Percentiles rank a stretch among this genome's conserved stretches.
Conservation (phyloP, 1,140 invertebrate genomes). For the Polypedilum pembai region DNA sequence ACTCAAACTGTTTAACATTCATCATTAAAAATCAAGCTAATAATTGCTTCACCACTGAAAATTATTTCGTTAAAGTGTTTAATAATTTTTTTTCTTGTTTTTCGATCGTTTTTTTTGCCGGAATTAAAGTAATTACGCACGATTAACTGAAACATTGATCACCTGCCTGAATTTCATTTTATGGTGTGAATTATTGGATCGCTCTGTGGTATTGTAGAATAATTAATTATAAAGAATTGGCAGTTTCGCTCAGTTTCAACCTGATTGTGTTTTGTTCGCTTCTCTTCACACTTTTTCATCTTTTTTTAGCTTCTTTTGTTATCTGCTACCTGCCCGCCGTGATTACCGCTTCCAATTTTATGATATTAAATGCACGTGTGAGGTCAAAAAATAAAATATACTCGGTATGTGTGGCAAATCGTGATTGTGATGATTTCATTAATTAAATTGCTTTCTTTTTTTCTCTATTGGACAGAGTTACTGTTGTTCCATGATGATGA, state of each 20-base stretch:
- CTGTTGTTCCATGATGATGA: neutral
- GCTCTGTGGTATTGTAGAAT: neutral
- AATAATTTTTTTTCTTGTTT: neutral
- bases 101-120: neutral
- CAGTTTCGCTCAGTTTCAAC: no score
- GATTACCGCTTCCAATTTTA: neutral
- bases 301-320: no score
- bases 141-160: constrained; percentile 6
- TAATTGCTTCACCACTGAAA: neutral
- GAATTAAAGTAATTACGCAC: constrained; percentile 7
- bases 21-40: neutral
- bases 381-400: neutral
- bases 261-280: no score
- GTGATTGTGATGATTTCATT: neutral
- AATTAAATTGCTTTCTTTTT: neutral
- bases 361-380: constrained; percentile 16
- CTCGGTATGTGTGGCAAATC: neutral
- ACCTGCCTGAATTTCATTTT: neutral
- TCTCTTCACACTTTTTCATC: no score
- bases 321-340: neutral
- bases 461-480: neutral
- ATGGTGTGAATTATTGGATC: neutral
- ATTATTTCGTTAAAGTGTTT: constrained; percentile 7
- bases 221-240: no score
- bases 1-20: no score